Conservation (phyloP, 2,797 vertebrate genomes). For the Eupleurogrammus muticus region DNA sequence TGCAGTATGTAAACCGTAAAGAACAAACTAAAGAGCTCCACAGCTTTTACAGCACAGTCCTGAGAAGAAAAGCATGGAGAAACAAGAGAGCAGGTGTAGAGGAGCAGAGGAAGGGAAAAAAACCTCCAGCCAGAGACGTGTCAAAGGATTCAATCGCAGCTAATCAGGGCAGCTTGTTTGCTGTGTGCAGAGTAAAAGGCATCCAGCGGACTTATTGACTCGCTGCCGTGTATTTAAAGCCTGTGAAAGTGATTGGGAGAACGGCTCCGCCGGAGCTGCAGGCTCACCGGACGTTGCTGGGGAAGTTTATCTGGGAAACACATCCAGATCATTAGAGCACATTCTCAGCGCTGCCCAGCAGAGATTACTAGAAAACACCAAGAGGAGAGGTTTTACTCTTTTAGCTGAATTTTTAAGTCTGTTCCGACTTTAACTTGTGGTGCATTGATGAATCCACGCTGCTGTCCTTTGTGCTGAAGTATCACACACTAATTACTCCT, state of each 20-base stretch:
- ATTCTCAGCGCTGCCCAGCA: not conserved
- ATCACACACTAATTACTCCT: no score
- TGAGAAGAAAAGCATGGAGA: no score
- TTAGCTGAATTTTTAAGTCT: no score
- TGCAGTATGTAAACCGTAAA: no score
- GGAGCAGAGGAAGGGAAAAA: not conserved
- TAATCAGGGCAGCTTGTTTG: conserved; percentile 64
- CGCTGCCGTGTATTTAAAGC: not conserved
- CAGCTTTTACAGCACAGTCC: no score
- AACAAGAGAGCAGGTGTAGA: no score
- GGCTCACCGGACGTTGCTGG: not conserved
- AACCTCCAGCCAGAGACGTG: conserved; percentile 16
- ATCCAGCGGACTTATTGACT: conserved; percentile 67
- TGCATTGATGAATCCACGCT: no score
- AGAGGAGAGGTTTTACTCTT: no score
- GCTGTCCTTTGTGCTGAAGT: no score
- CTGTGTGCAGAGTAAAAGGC: conserved; percentile 58
- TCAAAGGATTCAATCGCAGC: conserved; percentile 59
- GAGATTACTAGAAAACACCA: not conserved
- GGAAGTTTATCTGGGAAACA: conserved; percentile 23
- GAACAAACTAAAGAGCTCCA: no score
- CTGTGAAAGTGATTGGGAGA: conserved; percentile 1
- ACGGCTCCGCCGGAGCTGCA: not conserved
- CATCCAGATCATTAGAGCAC: not conserved
- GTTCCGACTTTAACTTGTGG: no score